Evolutionary conservation across 2,888 invertebrate genomes (phyloP).

Genomic region (Athripsodes cinereus): DNA sequence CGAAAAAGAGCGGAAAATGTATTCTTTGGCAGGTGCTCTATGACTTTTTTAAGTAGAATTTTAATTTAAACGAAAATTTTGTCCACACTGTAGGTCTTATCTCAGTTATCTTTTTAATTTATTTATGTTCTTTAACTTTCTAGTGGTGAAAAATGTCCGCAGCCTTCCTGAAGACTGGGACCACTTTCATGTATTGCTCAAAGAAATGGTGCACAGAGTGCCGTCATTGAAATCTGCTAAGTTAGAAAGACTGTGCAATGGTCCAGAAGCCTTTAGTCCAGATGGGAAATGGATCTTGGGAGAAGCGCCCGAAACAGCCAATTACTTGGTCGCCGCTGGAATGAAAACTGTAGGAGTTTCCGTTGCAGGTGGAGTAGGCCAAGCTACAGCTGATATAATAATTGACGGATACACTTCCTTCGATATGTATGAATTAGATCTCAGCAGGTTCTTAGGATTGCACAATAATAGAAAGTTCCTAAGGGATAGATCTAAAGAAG

Average conservation of each 20-base stretch:
- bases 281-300: conserved; percentile 96
- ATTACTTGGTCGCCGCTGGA: conserved; percentile 90
- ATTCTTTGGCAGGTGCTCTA: too few species aligned
- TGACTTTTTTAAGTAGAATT: too few species aligned
- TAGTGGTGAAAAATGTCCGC: conserved; percentile 57
- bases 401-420: conserved; percentile 71
- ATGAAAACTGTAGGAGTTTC: conserved; percentile 96
- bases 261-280: conserved; percentile 93
- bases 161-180: conserved; percentile 90
- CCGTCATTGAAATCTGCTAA: conserved; percentile 70
- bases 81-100: too few species aligned
- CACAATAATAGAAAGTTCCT: conserved; percentile 94
- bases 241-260: conserved; percentile 77
- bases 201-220: conserved; percentile 76
- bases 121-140: too few species aligned
- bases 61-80: too few species aligned
- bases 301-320: conserved; percentile 86
- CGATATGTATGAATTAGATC: conserved; percentile 85
- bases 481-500: conserved; percentile 85
- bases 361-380: conserved; percentile 92
- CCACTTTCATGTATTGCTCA: conserved; percentile 85
- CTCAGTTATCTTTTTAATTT: too few species aligned
- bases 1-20: too few species aligned
- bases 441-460: conserved; percentile 82
- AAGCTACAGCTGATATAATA: conserved; percentile 82